phyloP scores from a whole-genome alignment of 1,140 invertebrate species.

The Pseudomyrmex pallidus region DNA sequence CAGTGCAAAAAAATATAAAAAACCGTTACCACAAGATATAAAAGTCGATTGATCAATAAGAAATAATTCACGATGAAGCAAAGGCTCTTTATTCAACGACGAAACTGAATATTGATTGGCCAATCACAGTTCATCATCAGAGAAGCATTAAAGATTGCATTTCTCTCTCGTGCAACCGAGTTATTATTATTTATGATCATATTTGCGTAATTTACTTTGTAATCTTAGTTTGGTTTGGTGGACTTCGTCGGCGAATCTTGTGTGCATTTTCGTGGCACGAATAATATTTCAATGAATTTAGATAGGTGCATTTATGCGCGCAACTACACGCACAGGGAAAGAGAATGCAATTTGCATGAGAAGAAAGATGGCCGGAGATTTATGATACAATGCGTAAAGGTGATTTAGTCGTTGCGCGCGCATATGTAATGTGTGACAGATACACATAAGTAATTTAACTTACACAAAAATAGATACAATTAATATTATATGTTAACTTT shows the following conservation, averaged over 20 bases:
- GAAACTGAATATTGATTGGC: constrained; percentile 4
- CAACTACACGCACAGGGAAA: not conserved
- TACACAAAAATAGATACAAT: not conserved
- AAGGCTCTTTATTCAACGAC: not conserved
- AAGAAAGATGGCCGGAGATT: not conserved
- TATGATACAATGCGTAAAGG: not conserved
- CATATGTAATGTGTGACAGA: too few species aligned
- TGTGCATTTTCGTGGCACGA: constrained; percentile 22
- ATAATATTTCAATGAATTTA: constrained; percentile 55
- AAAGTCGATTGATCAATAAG: constrained; percentile 69
- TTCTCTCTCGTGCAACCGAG: constrained; percentile 21
- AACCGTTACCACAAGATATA: constrained; percentile 27
- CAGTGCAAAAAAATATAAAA: constrained; percentile 19
- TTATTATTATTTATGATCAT: constrained; percentile 52
- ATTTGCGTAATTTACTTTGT: constrained; percentile 50
- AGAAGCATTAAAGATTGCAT: constrained; percentile 23
- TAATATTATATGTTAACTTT: not conserved
- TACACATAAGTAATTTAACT: not conserved
- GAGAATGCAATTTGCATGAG: constrained; percentile 11
- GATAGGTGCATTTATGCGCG: constrained; percentile 25
- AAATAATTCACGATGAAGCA: constrained; percentile 50
- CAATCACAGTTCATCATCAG: constrained; percentile 8
- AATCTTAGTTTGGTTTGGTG: not conserved
- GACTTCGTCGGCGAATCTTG: not conserved
- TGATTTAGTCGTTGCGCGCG: not conserved